A percentile compares a stretch with the other conserved stretches of the same genome.
phyloP scores from a whole-genome alignment of 1,140 invertebrate species.

The Drosophila nigromelanica region DNA sequence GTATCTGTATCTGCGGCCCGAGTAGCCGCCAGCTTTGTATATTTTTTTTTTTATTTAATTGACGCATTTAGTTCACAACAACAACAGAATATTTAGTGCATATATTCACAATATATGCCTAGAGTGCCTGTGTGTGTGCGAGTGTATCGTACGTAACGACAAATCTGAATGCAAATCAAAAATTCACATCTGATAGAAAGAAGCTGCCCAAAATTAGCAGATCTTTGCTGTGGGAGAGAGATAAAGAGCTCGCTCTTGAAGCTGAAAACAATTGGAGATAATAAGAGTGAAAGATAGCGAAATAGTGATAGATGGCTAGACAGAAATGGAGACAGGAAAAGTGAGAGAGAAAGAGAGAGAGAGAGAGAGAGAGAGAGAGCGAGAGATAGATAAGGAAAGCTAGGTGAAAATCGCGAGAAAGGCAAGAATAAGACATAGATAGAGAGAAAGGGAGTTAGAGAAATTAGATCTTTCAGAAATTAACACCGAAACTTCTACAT shows the following conservation, averaged over 20 bases:
- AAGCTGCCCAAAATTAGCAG: conserved; percentile 20
- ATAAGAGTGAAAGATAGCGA: neutral
- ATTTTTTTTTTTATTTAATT: conserved; percentile 68
- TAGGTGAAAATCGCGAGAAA: neutral
- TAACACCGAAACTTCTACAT: no score
- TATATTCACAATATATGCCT: conserved; percentile 58
- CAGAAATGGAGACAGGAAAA: no score
- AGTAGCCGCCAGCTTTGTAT: conserved; percentile 29
- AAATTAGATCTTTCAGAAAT: neutral
- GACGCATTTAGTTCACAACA: conserved; percentile 71
- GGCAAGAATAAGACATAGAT: neutral
- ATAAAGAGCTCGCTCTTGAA: no score
- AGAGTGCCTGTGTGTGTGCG: neutral
- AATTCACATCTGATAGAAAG: conserved; percentile 22
- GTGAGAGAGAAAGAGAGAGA: neutral
- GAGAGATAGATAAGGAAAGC: neutral
- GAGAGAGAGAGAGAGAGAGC: neutral
- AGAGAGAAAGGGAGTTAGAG: neutral
- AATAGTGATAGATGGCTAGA: neutral
- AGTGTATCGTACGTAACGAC: neutral
- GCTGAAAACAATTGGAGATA: neutral
- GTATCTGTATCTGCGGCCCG: conserved; percentile 7
- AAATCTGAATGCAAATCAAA: conserved; percentile 33
- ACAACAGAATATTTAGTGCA: conserved; percentile 47
- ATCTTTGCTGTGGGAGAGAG: no score